phyloP scores from a whole-genome alignment of 1,140 invertebrate genomes.

The Eufriesea mexicana region DNA sequence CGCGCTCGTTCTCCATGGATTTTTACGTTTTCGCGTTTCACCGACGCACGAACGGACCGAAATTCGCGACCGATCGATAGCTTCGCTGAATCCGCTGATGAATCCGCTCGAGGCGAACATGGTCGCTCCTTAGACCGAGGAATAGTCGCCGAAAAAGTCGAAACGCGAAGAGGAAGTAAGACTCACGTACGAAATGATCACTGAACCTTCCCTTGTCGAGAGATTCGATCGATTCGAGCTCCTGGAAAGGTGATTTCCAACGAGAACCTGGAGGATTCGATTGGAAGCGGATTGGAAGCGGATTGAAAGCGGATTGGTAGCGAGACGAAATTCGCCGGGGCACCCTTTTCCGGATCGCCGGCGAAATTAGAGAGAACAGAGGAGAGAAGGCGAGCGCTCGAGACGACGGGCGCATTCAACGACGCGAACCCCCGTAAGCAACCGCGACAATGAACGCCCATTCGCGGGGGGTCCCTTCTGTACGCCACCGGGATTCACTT shows the following conservation, averaged over 20 bases:
- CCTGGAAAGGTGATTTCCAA: neutral
- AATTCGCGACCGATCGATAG: neutral
- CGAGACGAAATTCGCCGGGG: neutral
- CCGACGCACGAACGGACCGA: too few species aligned
- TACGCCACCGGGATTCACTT: conserved; percentile 52
- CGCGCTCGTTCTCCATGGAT: conserved; percentile 44
- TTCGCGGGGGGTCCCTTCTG: conserved; percentile 62
- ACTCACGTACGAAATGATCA: too few species aligned
- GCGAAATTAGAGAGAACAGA: conserved; percentile 53
- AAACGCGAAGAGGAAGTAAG: too few species aligned
- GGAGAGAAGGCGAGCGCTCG: conserved; percentile 27
- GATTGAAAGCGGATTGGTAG: conserved; percentile 9
- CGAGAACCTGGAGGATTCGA: neutral
- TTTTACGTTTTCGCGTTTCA: conserved; percentile 7
- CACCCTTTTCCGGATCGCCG: conserved; percentile 55
- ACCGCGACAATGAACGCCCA: conserved; percentile 66
- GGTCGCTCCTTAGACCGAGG: too few species aligned
- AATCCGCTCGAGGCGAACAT: too few species aligned
- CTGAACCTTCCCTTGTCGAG: too few species aligned
- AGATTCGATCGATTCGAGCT: too few species aligned
- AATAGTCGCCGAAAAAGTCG: too few species aligned
- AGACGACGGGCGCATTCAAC: conserved; percentile 42
- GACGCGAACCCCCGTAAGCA: conserved; percentile 61
- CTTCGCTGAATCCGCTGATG: too few species aligned
- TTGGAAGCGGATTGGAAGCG: neutral